These are phyloP conservation scores for Drosophila ezoana DNA, from an alignment of 2,888 invertebrate species.

Conservation along the genomic window DNA sequence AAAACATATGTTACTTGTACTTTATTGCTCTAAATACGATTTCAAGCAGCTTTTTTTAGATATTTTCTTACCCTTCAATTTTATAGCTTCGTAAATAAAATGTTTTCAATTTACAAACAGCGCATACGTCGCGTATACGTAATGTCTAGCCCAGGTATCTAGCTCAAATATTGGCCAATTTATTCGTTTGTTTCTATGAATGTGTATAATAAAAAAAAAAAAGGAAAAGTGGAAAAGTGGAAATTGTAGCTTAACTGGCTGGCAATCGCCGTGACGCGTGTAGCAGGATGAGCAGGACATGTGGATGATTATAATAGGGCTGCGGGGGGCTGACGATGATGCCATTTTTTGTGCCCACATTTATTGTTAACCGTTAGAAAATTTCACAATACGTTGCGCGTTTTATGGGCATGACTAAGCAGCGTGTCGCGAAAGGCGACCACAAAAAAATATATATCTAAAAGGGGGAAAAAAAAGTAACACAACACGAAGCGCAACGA, in stretches of 20 bases:
- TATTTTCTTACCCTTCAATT: conserved; percentile 9
- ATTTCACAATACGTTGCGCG: conserved; percentile 43
- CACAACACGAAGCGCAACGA: conserved; percentile 45
- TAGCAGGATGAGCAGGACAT: conserved; percentile 19
- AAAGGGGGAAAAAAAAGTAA: not conserved
- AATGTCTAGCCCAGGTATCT: conserved; percentile 2
- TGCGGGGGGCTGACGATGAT: conserved; percentile 13
- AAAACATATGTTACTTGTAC: not conserved
- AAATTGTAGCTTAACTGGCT: conserved; percentile 47
- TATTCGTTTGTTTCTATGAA: not conserved
- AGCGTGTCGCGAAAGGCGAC: conserved; percentile 34
- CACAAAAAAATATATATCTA: conserved; percentile 12
- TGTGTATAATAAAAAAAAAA: conserved; percentile 2
- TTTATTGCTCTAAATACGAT: not conserved
- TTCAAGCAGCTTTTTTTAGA: not conserved
- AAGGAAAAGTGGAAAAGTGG: conserved; percentile 16
- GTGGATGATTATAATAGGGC: conserved; percentile 40
- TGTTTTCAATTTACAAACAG: not conserved
- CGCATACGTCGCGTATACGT: conserved; percentile 24
- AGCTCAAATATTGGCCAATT: conserved; percentile 14
- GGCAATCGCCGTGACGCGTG: conserved; percentile 19
- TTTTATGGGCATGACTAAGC: conserved; percentile 71
- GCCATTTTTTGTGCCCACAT: conserved; percentile 43
- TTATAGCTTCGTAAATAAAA: conserved; percentile 15
- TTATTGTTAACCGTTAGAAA: conserved; percentile 65